Evolutionary conservation across 2,797 vertebrate genomes (phyloP).

Genomic region (Agapornis canus): DNA sequence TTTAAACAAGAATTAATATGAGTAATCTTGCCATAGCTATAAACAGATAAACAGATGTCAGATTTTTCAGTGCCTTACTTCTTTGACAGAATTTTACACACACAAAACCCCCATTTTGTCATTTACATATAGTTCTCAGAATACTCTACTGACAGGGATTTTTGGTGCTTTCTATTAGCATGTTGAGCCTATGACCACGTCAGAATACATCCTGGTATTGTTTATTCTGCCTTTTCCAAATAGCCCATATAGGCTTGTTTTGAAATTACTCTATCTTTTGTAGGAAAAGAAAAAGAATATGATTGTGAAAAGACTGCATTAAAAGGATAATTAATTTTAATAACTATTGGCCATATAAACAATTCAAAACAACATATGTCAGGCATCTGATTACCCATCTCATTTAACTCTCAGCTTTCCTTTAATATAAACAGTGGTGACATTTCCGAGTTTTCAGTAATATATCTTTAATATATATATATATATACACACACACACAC

Average conservation of each 20-base stretch:
- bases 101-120: neutral
- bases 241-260: neutral
- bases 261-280: neutral
- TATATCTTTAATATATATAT: constrained; percentile 24
- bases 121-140: constrained; percentile 64
- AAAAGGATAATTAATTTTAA: constrained; percentile 78
- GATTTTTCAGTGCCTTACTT: constrained; percentile 79
- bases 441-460: constrained; percentile 35
- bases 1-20: constrained; percentile 88
- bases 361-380: constrained; percentile 80
- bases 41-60: constrained; percentile 89
- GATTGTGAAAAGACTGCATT: constrained; percentile 69
- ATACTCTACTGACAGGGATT: constrained; percentile 30
- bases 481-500: neutral
- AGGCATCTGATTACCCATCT: constrained; percentile 76
- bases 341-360: constrained; percentile 78
- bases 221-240: constrained; percentile 39
- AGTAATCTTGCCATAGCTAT: constrained; percentile 85
- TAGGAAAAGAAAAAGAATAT: neutral
- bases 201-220: constrained; percentile 11
- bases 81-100: constrained; percentile 78
- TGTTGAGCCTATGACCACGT: constrained; percentile 41
- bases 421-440: constrained; percentile 70
- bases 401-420: constrained; percentile 78
- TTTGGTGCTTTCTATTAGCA: constrained; percentile 32